Percentiles rank a stretch among this genome's conserved stretches.
Conservation (phyloP, 2,113 vertebrate species). For the Neofelis nebulosa region DNA sequence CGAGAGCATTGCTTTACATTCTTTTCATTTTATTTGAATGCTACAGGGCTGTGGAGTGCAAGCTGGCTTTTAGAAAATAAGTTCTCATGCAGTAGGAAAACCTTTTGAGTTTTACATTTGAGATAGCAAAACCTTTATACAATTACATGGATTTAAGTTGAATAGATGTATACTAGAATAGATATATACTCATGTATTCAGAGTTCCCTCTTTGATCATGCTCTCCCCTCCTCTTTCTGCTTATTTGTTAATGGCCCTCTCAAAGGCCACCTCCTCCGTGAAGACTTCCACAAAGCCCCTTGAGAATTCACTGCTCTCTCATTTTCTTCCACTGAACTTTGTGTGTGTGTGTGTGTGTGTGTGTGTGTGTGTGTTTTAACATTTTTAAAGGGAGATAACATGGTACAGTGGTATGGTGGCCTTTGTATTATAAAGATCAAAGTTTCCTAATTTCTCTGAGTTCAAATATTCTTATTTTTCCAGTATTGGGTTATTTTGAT, state of each 20-base stretch:
- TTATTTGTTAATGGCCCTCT: background rate
- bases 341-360: background rate
- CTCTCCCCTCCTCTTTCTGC: background rate
- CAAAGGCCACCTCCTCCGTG: background rate
- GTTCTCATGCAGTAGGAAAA: background rate
- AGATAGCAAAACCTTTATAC: background rate
- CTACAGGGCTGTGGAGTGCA: background rate
- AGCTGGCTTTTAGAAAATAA: background rate
- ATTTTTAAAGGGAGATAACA: background rate
- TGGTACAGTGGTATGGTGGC: background rate
- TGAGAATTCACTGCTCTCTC: background rate
- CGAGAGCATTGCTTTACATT: background rate
- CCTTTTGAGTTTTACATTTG: background rate
- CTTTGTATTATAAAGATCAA: constrained; percentile 32
- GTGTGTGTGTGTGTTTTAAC: background rate
- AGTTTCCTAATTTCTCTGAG: background rate
- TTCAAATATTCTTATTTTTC: background rate
- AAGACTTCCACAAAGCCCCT: background rate
- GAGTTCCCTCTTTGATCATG: background rate
- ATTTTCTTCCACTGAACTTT: background rate
- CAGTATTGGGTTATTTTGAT: background rate
- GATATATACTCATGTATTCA: background rate
- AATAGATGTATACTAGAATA: background rate
- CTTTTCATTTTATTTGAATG: constrained; percentile 27
- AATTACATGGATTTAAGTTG: background rate